Evolutionary conservation across 1,140 invertebrate species (phyloP), one percentile per base, ranked within the genome.

Genomic region (Bombyx mandarina): DNA sequence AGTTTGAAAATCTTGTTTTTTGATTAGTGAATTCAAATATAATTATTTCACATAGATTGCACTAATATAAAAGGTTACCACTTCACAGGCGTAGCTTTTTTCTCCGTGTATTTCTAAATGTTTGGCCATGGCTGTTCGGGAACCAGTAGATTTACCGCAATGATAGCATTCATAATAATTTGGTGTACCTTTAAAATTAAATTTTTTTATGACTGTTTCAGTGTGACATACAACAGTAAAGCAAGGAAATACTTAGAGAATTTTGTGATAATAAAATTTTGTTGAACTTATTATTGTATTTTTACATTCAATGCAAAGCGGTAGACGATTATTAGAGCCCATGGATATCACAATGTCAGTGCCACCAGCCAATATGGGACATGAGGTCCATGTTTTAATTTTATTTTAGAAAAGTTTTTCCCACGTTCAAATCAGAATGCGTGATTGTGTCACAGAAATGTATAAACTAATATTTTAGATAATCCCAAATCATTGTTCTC

Each of bases 71-170:
- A 18, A 22, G 8, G 56, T 77, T 74, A 86, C 83, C 77, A 78
- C 73, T 65, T 72, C 75, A 72, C 83, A 86, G 46, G 67, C 50
- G 65, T 62, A 82, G 63, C 83, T 83, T 61, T 82, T 86, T 8
- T 79, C 72, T 2, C 83, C 83, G 59, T 86, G 83, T 62, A 83
- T 86, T 61, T 86, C 82, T 45, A 85, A 63, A 66, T 86, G 83
- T 54, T 86, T 86, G 26, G 73, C 61, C 45, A 86, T 83, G 2
- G 83, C 77, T 43, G 77, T 73, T 52, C 80, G 71, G 6, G 82
- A 79, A 6, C 69, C 73, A n/a, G 78, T 85, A 8, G 63, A 49
- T 69, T 83, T 84, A 2, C 79, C 76, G 60, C 83, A 86, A 46
- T 79, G 69, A 51, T 82, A 69, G 68, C 83, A 86, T 60, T 77